These are phyloP conservation scores for Hyles vespertilio DNA, from an alignment of 1,140 invertebrate species.

Conservation along the genomic window DNA sequence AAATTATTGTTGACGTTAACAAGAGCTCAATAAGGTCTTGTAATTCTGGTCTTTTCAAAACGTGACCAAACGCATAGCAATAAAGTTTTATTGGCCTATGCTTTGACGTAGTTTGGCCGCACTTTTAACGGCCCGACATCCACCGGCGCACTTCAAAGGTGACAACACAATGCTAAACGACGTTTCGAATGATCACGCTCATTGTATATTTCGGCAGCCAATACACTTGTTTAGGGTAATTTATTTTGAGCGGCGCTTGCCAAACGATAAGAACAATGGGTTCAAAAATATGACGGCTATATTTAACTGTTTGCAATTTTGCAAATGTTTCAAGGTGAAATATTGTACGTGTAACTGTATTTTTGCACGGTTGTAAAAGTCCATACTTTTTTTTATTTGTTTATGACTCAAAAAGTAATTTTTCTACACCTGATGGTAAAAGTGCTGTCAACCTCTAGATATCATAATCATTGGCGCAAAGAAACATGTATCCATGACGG, in stretches of 20 bases:
- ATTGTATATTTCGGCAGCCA: conserved; percentile 35
- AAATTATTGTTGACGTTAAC: too few relatives aligned
- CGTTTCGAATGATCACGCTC: conserved; percentile 51
- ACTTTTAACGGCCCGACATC: conserved; percentile 27
- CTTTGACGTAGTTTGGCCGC: background rate
- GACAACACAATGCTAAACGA: conserved; percentile 59
- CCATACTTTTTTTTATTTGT: too few relatives aligned
- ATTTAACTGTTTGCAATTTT: background rate
- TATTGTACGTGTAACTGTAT: background rate
- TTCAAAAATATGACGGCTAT: background rate
- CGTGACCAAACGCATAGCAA: background rate
- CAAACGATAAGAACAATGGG: conserved; percentile 1
- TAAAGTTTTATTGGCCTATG: background rate
- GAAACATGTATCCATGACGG: too few relatives aligned
- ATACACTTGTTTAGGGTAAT: conserved; percentile 13
- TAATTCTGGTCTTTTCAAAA: too few relatives aligned
- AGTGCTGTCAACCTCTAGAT: too few relatives aligned
- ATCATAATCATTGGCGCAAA: too few relatives aligned
- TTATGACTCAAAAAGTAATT: too few relatives aligned
- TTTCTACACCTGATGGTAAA: too few relatives aligned
- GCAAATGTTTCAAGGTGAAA: background rate
- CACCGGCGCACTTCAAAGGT: conserved; percentile 49
- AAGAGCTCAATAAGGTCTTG: too few relatives aligned
- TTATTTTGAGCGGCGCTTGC: conserved; percentile 4
- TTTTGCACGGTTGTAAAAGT: background rate